phyloP scores from a whole-genome alignment of 2,113 vertebrate genomes.

The human region DNA sequence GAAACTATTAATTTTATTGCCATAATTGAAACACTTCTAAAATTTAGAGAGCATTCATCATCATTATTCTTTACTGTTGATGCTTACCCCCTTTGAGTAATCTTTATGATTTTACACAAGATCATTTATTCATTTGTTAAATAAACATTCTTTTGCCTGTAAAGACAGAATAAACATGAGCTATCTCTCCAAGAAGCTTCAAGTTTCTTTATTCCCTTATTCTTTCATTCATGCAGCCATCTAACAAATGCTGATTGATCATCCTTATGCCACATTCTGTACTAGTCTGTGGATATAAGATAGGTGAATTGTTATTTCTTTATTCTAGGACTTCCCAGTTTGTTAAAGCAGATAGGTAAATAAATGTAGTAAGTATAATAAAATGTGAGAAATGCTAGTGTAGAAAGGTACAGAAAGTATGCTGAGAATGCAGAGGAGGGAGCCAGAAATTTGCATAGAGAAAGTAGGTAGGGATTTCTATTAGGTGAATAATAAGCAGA shows the following conservation, averaged over 20 bases:
- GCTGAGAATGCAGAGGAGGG: background rate
- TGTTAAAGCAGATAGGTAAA: background rate
- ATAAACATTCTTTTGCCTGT: background rate
- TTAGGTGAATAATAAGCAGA: background rate
- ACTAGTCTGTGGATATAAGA: background rate
- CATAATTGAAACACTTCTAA: slow-evolving; percentile 27
- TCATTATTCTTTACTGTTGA: background rate
- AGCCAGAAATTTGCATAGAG: background rate
- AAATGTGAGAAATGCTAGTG: background rate
- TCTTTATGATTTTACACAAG: background rate
- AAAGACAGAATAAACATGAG: background rate
- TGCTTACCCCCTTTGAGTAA: slow-evolving; percentile 13
- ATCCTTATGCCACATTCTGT: background rate
- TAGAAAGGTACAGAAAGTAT: background rate
- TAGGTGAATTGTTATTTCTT: background rate
- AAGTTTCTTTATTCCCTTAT: slow-evolving; percentile 5
- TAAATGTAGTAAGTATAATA: background rate
- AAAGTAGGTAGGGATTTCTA: background rate
- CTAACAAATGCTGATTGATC: background rate
- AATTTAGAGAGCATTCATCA: background rate
- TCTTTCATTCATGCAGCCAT: background rate
- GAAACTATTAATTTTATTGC: slow-evolving; percentile 23
- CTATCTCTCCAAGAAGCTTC: slow-evolving; percentile 6
- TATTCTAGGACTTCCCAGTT: background rate
- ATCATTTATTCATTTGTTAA: background rate